Percentiles rank a stretch among this genome's conserved stretches.
Evolutionary conservation across 2,113 vertebrate species (phyloP).

Genomic region (Opisthocomus hoazin): DNA sequence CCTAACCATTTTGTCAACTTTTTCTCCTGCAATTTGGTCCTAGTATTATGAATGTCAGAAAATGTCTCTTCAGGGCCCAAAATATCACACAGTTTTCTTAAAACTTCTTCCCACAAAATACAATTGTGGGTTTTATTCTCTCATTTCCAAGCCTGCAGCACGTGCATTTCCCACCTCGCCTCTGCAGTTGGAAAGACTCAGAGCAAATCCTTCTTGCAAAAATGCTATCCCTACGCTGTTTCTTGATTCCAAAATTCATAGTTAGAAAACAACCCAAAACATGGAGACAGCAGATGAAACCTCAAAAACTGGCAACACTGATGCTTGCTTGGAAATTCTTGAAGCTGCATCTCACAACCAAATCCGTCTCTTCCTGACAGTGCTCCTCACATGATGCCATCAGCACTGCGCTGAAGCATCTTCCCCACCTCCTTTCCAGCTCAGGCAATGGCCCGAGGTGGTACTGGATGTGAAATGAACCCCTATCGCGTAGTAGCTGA

Average conservation of each 20-base stretch:
- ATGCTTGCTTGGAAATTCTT: background rate
- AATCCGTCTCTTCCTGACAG: accelerated
- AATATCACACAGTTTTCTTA: background rate
- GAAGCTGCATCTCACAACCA: background rate
- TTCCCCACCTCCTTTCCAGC: slow-evolving; percentile 5
- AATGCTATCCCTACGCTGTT: accelerated
- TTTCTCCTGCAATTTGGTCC: background rate
- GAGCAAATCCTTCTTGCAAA: background rate
- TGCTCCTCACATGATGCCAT: background rate
- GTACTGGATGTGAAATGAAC: slow-evolving; percentile 41
- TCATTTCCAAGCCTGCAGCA: background rate
- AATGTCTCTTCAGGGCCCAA: background rate
- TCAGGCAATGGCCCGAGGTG: slow-evolving; percentile 42
- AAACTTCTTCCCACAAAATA: background rate
- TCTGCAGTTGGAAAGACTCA: background rate
- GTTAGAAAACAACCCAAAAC: background rate
- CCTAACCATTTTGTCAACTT: background rate
- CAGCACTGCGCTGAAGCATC: background rate
- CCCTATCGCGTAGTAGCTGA: slow-evolving; percentile 55
- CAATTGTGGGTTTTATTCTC: background rate
- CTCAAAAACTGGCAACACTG: background rate
- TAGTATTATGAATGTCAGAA: background rate
- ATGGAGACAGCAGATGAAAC: background rate
- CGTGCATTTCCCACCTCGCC: background rate
- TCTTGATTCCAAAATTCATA: background rate